Conservation (phyloP, 2,888 invertebrate genomes). For the Urechis unicinctus region DNA sequence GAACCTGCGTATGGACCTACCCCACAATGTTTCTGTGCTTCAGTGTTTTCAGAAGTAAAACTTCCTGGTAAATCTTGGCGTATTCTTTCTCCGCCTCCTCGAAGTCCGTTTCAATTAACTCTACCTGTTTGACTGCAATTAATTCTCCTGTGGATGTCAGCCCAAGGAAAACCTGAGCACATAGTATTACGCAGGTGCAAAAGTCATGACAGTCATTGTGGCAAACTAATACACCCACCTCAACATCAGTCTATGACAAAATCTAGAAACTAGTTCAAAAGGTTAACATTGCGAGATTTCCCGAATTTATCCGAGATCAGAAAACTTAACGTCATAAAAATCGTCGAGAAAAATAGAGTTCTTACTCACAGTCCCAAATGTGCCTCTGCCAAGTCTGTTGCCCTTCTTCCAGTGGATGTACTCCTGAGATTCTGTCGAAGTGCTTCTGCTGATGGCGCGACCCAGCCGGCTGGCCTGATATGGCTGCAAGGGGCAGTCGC, state of each 20-base stretch:
- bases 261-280: no score
- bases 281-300: no score
- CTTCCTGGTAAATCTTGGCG: constrained; percentile 22
- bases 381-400: constrained; percentile 20
- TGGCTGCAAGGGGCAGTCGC: not conserved
- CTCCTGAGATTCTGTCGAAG: not conserved
- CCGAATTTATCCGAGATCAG: no score
- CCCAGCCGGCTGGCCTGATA: constrained; percentile 6
- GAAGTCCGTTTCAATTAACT: constrained; percentile 13
- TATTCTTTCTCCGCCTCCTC: constrained; percentile 18
- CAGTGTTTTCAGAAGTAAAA: constrained; percentile 20
- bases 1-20: no score
- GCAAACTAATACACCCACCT: no score
- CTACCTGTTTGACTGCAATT: constrained; percentile 28
- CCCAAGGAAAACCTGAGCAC: constrained; percentile 18
- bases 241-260: no score
- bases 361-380: constrained; percentile 19
- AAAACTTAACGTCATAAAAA: no score
- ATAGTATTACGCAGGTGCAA: not conserved
- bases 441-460: not conserved
- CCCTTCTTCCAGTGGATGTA: constrained; percentile 18
- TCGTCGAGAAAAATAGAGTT: no score
- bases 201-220: no score
- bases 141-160: constrained; percentile 22
- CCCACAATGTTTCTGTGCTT: constrained; percentile 25